Evolutionary conservation across 2,797 vertebrate species (phyloP).

Genomic region (Scarus forsteni): DNA sequence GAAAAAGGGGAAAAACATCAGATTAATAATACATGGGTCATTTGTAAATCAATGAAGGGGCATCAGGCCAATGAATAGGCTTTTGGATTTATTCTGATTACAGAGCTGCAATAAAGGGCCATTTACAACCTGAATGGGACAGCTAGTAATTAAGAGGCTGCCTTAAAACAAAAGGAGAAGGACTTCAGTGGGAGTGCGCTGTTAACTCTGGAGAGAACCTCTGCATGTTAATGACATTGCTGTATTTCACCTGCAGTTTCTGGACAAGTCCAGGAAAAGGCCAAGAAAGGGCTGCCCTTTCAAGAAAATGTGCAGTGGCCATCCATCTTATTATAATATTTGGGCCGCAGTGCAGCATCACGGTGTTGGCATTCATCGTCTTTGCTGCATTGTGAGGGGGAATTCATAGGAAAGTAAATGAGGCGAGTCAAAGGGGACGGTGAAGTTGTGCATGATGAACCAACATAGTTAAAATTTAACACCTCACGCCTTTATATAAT

Average conservation of each 20-base stretch:
- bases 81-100: conserved; percentile 85
- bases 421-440: conserved; percentile 34
- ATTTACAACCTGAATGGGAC: conserved; percentile 84
- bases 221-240: conserved; percentile 66
- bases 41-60: conserved; percentile 83
- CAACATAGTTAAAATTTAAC: conserved; percentile 38
- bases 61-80: conserved; percentile 79
- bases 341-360: conserved; percentile 71
- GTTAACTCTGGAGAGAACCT: conserved; percentile 61
- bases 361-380: conserved; percentile 35
- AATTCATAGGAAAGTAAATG: conserved; percentile 30
- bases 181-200: conserved; percentile 59
- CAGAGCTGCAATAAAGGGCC: conserved; percentile 80
- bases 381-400: conserved; percentile 55
- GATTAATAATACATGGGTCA: conserved; percentile 85
- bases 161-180: conserved; percentile 81
- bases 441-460: conserved; percentile 21
- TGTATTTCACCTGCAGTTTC: conserved; percentile 72
- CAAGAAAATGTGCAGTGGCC: conserved; percentile 62
- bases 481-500: conserved; percentile 15
- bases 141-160: conserved; percentile 84
- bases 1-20: conserved; percentile 66
- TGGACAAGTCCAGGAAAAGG: conserved; percentile 56
- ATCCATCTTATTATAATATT: conserved; percentile 76
- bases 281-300: conserved; percentile 55